Evolutionary conservation across 1,140 invertebrate species (phyloP).

Genomic region (Galleria mellonella): DNA sequence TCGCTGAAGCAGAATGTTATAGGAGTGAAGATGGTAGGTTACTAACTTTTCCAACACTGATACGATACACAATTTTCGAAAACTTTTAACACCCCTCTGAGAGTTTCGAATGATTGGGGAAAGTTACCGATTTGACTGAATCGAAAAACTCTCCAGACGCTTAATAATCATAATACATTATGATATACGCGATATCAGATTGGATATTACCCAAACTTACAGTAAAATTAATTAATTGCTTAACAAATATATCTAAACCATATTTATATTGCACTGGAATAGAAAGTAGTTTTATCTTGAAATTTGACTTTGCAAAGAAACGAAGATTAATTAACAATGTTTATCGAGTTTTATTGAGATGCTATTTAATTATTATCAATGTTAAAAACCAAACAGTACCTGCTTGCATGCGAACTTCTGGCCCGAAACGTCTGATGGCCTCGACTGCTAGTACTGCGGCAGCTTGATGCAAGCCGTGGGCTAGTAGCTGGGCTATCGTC

Average conservation of each 20-base stretch:
- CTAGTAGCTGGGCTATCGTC: slow-evolving; percentile 79
- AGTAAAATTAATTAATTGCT: no score
- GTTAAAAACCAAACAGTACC: slow-evolving; percentile 26
- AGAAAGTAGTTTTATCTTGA: no score
- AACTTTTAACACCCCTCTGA: slow-evolving; percentile 2
- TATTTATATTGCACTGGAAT: no score
- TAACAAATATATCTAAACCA: no score
- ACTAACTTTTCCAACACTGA: slow-evolving; percentile 8
- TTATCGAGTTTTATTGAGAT: no score
- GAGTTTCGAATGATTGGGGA: neutral
- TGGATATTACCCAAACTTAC: no score
- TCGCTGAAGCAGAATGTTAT: slow-evolving; percentile 12
- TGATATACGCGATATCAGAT: no score
- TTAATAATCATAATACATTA: neutral
- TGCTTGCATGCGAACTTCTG: slow-evolving; percentile 65
- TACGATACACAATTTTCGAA: slow-evolving; percentile 2
- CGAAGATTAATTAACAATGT: no score
- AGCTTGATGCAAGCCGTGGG: slow-evolving; percentile 79
- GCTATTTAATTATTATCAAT: no score
- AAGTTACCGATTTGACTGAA: no score
- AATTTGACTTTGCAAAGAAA: no score
- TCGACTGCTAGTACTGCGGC: slow-evolving; percentile 72
- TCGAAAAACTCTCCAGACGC: neutral
- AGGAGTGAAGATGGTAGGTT: neutral
- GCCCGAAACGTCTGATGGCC: slow-evolving; percentile 67